phyloP scores from a whole-genome alignment of 2,888 invertebrate species.

The Achlya flavicornis region DNA sequence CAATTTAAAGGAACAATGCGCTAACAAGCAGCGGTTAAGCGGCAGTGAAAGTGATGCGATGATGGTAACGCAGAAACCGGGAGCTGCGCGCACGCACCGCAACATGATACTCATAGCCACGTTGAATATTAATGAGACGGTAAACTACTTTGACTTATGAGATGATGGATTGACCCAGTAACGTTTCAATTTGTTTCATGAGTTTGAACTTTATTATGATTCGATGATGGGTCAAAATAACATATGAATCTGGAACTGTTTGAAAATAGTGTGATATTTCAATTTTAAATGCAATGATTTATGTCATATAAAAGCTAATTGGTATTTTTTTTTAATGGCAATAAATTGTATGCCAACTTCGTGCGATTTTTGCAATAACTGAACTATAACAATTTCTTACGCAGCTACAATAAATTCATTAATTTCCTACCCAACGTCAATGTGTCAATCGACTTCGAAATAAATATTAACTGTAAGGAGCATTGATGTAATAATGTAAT shows the following conservation, averaged over 20 bases:
- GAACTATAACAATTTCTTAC: background rate
- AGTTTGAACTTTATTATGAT: background rate
- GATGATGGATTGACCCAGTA: conserved; percentile 8
- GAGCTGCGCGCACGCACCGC: conserved; percentile 24
- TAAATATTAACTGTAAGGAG: background rate
- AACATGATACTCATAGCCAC: conserved; percentile 30
- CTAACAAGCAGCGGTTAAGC: conserved; percentile 34
- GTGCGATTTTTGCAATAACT: background rate
- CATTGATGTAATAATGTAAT: too few relatives aligned
- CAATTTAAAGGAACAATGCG: conserved; percentile 34
- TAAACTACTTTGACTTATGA: background rate
- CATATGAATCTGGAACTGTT: too few relatives aligned
- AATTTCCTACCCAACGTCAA: background rate
- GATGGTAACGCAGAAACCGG: conserved; percentile 32
- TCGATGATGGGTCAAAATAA: background rate
- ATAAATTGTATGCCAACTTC: background rate
- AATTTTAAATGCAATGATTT: too few relatives aligned
- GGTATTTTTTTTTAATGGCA: background rate
- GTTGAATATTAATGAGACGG: background rate
- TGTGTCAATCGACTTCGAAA: background rate
- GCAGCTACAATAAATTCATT: background rate
- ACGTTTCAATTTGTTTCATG: background rate
- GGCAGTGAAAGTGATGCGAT: conserved; percentile 37
- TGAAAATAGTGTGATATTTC: too few relatives aligned
- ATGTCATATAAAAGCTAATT: background rate